Evolutionary conservation across 1,140 invertebrate species (phyloP), one percentile per base, ranked within the genome.

Genomic region (Octopus sinensis): DNA sequence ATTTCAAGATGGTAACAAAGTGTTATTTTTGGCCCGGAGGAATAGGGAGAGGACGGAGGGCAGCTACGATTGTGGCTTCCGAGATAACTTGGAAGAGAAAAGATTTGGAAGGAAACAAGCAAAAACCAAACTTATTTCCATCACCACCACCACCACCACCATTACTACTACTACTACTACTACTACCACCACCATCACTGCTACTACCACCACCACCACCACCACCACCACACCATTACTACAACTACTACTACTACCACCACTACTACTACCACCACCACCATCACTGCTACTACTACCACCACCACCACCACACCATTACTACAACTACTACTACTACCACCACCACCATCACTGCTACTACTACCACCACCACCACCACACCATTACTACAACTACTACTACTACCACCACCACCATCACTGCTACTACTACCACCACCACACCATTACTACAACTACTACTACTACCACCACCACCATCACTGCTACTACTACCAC

Each of bases 141-240:
- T 62, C 54, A 78, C 23, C 68, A 73, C 53, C 43, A 73, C 68
- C 30, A 76, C 30, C 54, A 71, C 43, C 17, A 75, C 53, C 79
- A 30, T 71, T 12, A 68, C 52, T 23, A 80, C 52, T 12, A 30
- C 7, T 51, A 80, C 75, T 71, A 73, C 13, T 51, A 80, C 56
- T 73, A 80, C 53, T 62, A 68, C 71, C 79, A 68, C 52, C 79
- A 80, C 71, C 79, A 80, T 17, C 79, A 80, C 71, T 62, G 71
- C 71, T 62, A 80, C 71, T 43, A 80, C 71, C 54, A 68, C 71
- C 79, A 68, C 71, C 79, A 80, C 71, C 79, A 62, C 71, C 30
- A n/a, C n/a, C n/a, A n/a, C n/a, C n/a, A n/a, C n/a, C n/a, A n/a
- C n/a, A n/a, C n/a, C n/a, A n/a, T n/a, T n/a, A n/a, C n/a, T n/a